Conservation (phyloP, 2,888 invertebrate genomes). For the Lampropteryx suffumata region DNA sequence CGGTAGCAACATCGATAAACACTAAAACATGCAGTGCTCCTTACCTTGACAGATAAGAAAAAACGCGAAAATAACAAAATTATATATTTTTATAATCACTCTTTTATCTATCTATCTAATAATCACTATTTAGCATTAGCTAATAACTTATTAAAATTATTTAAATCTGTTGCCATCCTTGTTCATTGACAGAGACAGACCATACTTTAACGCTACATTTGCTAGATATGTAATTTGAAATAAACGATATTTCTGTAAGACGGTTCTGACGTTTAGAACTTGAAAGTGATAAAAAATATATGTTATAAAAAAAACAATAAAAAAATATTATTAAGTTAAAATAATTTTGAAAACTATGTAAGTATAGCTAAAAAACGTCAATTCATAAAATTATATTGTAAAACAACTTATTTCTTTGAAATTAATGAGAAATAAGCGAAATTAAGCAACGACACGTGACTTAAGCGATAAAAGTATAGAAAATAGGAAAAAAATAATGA, state of each 20-base stretch:
- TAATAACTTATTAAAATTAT: too few relatives aligned
- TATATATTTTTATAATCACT: not conserved
- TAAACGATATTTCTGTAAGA: too few relatives aligned
- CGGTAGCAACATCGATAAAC: slow-evolving; percentile 32
- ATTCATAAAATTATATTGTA: not conserved
- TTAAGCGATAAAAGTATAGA: slow-evolving; percentile 62
- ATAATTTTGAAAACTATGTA: not conserved
- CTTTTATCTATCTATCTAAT: too few relatives aligned
- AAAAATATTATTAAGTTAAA: too few relatives aligned
- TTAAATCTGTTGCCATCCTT: too few relatives aligned
- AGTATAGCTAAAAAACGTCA: not conserved
- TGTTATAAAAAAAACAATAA: too few relatives aligned
- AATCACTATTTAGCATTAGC: too few relatives aligned
- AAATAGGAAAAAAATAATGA: slow-evolving; percentile 53
- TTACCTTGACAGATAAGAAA: slow-evolving; percentile 32
- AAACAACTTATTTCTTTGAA: not conserved
- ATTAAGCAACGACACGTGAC: slow-evolving; percentile 73
- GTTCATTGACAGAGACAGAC: too few relatives aligned
- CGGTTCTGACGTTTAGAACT: too few relatives aligned
- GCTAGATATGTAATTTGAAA: too few relatives aligned
- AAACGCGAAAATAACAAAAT: not conserved
- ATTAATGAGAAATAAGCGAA: slow-evolving; percentile 38
- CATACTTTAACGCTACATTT: too few relatives aligned
- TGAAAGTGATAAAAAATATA: too few relatives aligned
- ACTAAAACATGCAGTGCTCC: slow-evolving; percentile 50